phyloP scores from a whole-genome alignment of 2,113 vertebrate genomes.

The Lamprologus callipterus region DNA sequence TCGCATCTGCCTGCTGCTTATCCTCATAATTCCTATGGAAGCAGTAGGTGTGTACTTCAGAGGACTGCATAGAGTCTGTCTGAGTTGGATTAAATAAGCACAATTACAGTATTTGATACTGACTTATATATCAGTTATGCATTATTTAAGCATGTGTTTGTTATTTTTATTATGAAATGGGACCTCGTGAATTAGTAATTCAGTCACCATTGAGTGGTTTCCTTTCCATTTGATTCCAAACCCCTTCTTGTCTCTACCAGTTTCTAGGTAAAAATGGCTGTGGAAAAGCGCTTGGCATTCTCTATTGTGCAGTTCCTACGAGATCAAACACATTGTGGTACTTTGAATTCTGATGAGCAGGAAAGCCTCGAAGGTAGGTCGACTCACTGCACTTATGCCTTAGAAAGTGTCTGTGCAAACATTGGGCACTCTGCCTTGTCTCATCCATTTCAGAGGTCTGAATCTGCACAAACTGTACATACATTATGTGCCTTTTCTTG shows the following conservation, averaged over 20 bases:
- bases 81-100: not conserved
- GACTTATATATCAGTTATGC: not conserved
- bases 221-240: not conserved
- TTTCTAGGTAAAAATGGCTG: slow-evolving; percentile 80
- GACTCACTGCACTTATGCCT: not conserved
- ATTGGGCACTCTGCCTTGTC: not conserved
- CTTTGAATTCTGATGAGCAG: slow-evolving; percentile 90
- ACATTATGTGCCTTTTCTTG: not conserved
- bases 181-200: not conserved
- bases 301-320: slow-evolving; percentile 93
- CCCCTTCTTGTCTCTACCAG: not conserved
- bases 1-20: not conserved
- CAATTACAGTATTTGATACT: not conserved
- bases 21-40: not conserved
- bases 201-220: not conserved
- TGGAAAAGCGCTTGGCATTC: slow-evolving; percentile 89
- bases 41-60: not conserved
- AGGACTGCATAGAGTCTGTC: not conserved
- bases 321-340: slow-evolving; percentile 88
- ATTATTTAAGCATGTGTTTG: not conserved
- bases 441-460: not conserved
- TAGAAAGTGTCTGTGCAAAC: not conserved
- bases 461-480: not conserved
- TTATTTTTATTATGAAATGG: not conserved
- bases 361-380: slow-evolving; percentile 94